Conservation (phyloP, 2,113 vertebrate genomes). For the Synodontis membranacea region DNA sequence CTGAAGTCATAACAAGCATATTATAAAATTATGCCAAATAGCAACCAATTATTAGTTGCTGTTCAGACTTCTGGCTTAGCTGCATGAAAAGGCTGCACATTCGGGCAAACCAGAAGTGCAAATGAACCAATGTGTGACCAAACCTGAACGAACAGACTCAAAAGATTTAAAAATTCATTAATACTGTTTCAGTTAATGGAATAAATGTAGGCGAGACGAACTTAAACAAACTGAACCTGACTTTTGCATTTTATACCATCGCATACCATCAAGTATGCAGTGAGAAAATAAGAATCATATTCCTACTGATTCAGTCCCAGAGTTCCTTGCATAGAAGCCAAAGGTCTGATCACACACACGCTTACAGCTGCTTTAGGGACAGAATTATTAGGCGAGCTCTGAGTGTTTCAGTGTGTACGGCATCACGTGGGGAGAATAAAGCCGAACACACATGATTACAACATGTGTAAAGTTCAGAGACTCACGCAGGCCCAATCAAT, state of each 20-base stretch:
- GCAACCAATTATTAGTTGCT: neutral
- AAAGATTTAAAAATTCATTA: no score
- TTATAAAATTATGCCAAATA: neutral
- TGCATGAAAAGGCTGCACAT: neutral
- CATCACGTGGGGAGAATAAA: constrained; percentile 16
- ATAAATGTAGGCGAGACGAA: neutral
- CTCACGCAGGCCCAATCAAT: constrained; percentile 28
- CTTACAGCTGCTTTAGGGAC: neutral
- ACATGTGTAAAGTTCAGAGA: constrained; percentile 28
- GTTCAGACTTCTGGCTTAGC: neutral
- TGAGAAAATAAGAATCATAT: constrained; percentile 7
- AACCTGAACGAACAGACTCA: neutral
- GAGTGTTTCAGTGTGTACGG: constrained; percentile 18
- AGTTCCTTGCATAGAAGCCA: neutral
- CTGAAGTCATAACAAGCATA: neutral
- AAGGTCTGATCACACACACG: constrained; percentile 14
- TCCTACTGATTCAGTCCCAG: constrained; percentile 13
- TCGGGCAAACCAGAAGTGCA: neutral
- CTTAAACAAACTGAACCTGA: neutral
- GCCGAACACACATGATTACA: constrained; percentile 15
- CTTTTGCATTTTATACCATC: neutral
- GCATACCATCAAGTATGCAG: neutral
- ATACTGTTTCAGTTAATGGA: neutral
- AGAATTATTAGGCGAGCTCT: constrained; percentile 11
- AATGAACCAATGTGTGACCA: neutral